phyloP scores from a whole-genome alignment of 2,888 invertebrate genomes.

The Chorisops tibialis region DNA sequence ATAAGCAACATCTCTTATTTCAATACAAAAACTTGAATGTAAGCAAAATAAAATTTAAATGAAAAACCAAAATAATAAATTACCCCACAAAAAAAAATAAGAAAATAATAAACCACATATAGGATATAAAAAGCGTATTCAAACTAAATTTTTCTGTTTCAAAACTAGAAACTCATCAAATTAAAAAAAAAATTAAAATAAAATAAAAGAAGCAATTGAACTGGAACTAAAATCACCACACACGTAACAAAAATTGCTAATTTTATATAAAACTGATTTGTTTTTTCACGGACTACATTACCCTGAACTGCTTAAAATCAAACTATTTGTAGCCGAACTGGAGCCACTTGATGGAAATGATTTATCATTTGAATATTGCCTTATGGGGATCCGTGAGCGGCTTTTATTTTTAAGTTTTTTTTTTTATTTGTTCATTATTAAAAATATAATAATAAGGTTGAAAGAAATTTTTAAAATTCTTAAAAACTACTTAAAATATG shows the following conservation, averaged over 20 bases:
- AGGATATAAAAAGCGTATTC: too few relatives aligned
- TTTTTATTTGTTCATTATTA: background rate
- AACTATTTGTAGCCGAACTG: slow-evolving; percentile 42
- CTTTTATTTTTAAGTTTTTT: too few relatives aligned
- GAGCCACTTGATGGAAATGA: slow-evolving; percentile 46
- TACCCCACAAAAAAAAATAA: too few relatives aligned
- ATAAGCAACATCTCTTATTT: too few relatives aligned
- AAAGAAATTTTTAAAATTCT: slow-evolving; percentile 1
- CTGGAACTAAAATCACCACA: background rate
- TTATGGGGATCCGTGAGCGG: slow-evolving; percentile 51
- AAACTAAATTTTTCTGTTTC: too few relatives aligned
- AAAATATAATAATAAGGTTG: background rate
- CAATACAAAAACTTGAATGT: too few relatives aligned
- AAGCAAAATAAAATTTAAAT: too few relatives aligned
- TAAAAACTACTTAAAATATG: slow-evolving; percentile 1
- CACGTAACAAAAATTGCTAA: background rate
- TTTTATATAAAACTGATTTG: slow-evolving; percentile 6
- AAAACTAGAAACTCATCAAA: too few relatives aligned
- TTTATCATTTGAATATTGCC: slow-evolving; percentile 49
- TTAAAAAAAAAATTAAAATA: background rate
- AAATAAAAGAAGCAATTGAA: background rate
- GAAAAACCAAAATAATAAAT: too few relatives aligned
- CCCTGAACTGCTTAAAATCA: slow-evolving; percentile 49
- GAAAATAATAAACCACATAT: too few relatives aligned
- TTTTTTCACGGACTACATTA: slow-evolving; percentile 39